Conservation (phyloP, 1,140 invertebrate genomes). For the Diabrotica virgifera region DNA sequence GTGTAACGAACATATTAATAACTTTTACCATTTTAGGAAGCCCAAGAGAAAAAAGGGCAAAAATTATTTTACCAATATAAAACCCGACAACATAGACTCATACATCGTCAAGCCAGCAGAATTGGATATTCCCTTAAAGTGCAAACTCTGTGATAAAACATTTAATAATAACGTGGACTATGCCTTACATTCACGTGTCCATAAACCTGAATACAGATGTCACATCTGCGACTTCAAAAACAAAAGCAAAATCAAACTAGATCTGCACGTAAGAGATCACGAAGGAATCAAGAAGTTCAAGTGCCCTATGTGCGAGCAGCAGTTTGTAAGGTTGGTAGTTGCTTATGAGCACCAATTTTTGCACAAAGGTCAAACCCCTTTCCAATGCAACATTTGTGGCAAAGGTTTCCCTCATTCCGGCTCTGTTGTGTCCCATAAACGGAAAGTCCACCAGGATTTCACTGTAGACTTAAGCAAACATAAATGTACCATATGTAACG, state of each 20-base stretch:
- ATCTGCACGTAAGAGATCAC: constrained; percentile 44
- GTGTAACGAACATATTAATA: too few relatives aligned
- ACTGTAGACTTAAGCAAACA: constrained; percentile 36
- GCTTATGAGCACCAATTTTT: constrained; percentile 46
- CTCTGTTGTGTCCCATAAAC: constrained; percentile 41
- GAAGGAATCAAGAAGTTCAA: constrained; percentile 52
- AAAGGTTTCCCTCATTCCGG: constrained; percentile 49
- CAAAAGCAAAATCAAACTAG: constrained; percentile 46
- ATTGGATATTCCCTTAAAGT: constrained; percentile 37
- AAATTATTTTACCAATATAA: not conserved
- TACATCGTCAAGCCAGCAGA: constrained; percentile 39
- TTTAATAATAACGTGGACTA: constrained; percentile 39
- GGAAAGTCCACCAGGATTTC: constrained; percentile 43
- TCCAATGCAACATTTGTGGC: constrained; percentile 61
- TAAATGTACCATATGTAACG: constrained; percentile 39
- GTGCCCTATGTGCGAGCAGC: constrained; percentile 52
- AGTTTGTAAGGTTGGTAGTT: constrained; percentile 51
- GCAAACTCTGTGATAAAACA: constrained; percentile 37
- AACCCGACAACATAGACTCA: not conserved
- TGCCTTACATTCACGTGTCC: constrained; percentile 42
- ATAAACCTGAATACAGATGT: constrained; percentile 45
- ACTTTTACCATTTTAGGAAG: not conserved
- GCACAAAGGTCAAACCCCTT: constrained; percentile 62
- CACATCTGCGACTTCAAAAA: constrained; percentile 49
- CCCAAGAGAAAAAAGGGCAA: not conserved